Percentiles rank a stretch among this genome's conserved stretches.
Evolutionary conservation across 2,888 invertebrate species (phyloP).

Genomic region (Lumbricus terrestris): DNA sequence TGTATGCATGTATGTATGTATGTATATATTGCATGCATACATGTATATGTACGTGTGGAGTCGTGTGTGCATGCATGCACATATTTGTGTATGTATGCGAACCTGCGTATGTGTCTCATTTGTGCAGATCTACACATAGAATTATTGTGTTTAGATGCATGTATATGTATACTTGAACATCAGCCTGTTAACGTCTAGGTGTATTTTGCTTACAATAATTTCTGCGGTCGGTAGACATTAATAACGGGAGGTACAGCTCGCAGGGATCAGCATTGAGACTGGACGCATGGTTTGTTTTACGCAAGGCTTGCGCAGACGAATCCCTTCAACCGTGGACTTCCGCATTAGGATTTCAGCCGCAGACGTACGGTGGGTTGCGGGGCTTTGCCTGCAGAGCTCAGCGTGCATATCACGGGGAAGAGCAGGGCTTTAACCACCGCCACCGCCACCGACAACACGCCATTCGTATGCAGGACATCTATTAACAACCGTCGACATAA

Average conservation of each 20-base stretch:
- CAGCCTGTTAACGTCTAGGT: not conserved
- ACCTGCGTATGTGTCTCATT: too few species aligned
- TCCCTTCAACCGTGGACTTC: not conserved
- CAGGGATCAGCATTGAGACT: not conserved
- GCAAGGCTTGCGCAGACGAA: not conserved
- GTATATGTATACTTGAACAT: not conserved
- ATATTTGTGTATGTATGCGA: too few species aligned
- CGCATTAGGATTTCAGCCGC: not conserved
- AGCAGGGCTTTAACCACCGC: not conserved
- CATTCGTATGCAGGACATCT: not conserved
- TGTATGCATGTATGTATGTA: too few species aligned
- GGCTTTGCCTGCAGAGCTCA: not conserved
- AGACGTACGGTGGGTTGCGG: not conserved
- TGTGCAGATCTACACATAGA: too few species aligned
- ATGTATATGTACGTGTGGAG: too few species aligned
- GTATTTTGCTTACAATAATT: not conserved
- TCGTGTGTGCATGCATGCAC: too few species aligned
- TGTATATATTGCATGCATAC: too few species aligned
- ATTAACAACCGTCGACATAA: not conserved
- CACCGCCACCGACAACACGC: not conserved
- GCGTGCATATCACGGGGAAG: not conserved
- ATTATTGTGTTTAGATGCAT: too few species aligned
- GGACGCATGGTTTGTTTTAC: not conserved
- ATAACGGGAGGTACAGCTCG: not conserved
- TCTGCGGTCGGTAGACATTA: not conserved